Evolutionary conservation across 2,113 vertebrate genomes (phyloP).

Genomic region (Urocolius indicus): DNA sequence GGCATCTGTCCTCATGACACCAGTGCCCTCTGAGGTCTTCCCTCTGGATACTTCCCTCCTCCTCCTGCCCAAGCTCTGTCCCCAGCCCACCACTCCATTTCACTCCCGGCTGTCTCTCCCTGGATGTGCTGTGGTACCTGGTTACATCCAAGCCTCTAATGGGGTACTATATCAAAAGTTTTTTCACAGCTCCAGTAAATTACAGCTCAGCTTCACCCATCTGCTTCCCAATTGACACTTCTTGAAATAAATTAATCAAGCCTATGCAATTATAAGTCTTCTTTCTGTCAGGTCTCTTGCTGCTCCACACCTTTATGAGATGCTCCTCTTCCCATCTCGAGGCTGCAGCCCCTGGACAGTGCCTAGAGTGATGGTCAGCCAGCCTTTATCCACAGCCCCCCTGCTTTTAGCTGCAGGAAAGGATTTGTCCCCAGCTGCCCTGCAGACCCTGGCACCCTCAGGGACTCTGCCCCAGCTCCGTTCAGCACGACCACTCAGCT

Average conservation of each 20-base stretch:
- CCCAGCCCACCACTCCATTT: not conserved
- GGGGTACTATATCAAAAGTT: slow-evolving; percentile 27
- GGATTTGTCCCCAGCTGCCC: not conserved
- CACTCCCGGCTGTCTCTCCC: not conserved
- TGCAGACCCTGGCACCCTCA: not conserved
- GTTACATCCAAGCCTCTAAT: not conserved
- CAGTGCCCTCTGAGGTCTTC: not conserved
- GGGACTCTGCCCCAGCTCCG: not conserved
- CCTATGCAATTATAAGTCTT: not conserved
- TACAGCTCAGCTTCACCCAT: slow-evolving; percentile 45
- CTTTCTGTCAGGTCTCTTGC: not conserved
- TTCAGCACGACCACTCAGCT: not conserved
- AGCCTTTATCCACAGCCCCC: not conserved
- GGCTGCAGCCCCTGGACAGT: not conserved
- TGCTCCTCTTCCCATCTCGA: not conserved
- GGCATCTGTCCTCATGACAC: not conserved
- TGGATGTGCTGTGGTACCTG: not conserved
- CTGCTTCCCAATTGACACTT: slow-evolving; percentile 51
- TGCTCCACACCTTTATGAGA: not conserved
- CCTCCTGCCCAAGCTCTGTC: not conserved
- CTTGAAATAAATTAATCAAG: slow-evolving; percentile 61
- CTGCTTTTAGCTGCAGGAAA: not conserved
- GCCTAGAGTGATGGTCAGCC: not conserved
- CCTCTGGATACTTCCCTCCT: not conserved
- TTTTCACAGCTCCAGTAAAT: slow-evolving; percentile 35